Evolutionary conservation across 2,797 vertebrate species (phyloP), one percentile per base, ranked within the genome.

Genomic region (Morus bassanus): DNA sequence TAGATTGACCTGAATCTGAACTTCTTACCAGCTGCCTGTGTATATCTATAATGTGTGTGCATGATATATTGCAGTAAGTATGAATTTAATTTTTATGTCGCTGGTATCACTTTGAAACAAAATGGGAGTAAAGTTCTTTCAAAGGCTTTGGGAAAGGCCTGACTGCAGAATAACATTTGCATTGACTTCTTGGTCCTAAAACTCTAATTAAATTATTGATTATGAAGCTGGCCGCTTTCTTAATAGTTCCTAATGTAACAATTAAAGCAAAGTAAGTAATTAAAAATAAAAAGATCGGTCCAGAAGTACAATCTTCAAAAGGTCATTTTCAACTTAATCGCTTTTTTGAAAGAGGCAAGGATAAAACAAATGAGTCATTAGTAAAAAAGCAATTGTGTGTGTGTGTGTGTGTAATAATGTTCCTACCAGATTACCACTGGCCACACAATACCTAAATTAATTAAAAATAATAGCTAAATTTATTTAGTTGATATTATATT

Each of bases 161-260:
- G 80, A 33, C 84, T 93, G 60, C 88, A 93, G 88, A 95, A 89
- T 93, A 94, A 96, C 89, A 75, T 95, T 95, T 96, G 86, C 86
- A 96, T 96, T 96, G 93, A 94, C 89, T 97, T 94, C 88, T 94
- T 91, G 74, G 76, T 93, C 87, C 94, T 95, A 85, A 95, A 95
- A 79, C 92, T 97, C 94, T 97, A 97, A 97, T 97, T 96, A 97
- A 96, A 96, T 95, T 95, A 97, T 97, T 97, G 96, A 97, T 97
- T 97, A 96, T 96, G 93, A 96, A 96, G 80, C 92, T 96, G 96
- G 73, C 96, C 93, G 87, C 92, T 97, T 97, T 97, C 97, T 96
- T 92, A 94, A 92, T 97, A 96, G 91, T 88, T 96, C 89, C 96
- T 96, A 97, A 97, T 95, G 91, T 87, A 96, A 95, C 87, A 97